Conservation (phyloP, 1,140 invertebrate species). For the Coelopa frigida region DNA sequence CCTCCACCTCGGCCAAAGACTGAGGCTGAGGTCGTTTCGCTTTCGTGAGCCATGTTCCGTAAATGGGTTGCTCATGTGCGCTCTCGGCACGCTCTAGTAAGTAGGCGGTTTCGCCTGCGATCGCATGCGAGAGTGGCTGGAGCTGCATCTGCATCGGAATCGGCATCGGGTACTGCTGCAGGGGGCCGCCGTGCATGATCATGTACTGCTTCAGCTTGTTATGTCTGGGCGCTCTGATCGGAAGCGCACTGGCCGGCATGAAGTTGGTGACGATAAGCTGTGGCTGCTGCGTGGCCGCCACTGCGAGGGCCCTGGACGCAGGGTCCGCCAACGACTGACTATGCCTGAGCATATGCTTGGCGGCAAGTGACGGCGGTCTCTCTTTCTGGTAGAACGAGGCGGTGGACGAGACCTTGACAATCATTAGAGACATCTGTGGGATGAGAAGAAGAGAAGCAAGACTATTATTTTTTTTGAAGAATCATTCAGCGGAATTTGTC, state of each 20-base stretch:
- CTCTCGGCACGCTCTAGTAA: constrained; percentile 43
- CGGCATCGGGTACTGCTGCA: no score
- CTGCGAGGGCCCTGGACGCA: no score
- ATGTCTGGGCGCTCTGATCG: no score
- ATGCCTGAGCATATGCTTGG: no score
- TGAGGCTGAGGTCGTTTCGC: constrained; percentile 36
- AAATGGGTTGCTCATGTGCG: constrained; percentile 30
- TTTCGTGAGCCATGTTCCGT: constrained; percentile 44
- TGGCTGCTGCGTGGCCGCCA: not conserved
- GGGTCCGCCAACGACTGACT: no score
- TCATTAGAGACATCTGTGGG: constrained; percentile 39
- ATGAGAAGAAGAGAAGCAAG: no score
- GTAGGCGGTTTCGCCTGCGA: constrained; percentile 32
- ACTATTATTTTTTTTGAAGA: no score
- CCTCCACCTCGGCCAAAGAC: constrained; percentile 11
- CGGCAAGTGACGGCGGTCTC: constrained; percentile 21
- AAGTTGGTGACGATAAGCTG: constrained; percentile 14
- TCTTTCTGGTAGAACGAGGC: constrained; percentile 30
- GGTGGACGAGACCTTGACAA: constrained; percentile 40
- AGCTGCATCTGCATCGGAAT: constrained; percentile 14
- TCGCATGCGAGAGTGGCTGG: constrained; percentile 8
- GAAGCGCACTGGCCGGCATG: constrained; percentile 34
- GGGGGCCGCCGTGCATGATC: no score
- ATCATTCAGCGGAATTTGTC: no score
- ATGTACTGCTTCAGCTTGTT: no score